These are phyloP conservation scores for Polyommatus icarus DNA, from an alignment of 2,888 invertebrate species.

Conservation along the genomic window DNA sequence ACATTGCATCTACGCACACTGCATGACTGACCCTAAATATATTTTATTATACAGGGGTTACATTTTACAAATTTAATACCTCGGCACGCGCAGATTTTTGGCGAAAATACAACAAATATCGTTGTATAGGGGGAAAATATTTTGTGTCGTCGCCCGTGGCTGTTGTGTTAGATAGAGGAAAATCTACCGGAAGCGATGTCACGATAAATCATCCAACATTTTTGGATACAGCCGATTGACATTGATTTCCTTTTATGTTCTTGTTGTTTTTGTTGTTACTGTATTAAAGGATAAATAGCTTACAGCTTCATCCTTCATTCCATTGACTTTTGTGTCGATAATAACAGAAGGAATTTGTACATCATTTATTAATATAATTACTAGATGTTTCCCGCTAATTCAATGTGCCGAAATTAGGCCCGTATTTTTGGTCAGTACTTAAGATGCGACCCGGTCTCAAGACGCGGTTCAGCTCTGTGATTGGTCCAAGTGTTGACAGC, in stretches of 20 bases:
- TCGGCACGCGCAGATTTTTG: not conserved
- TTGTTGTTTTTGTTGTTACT: not conserved
- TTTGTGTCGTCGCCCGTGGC: slow-evolving; percentile 32
- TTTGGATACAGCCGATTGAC: slow-evolving; percentile 65
- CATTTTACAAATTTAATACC: not conserved
- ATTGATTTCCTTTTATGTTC: slow-evolving; percentile 58
- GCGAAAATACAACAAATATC: not conserved
- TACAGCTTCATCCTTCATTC: not conserved
- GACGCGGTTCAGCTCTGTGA: too few species aligned
- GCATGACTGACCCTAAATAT: not conserved
- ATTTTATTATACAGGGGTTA: too few species aligned
- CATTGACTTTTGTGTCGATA: not conserved
- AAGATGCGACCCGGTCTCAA: too few species aligned
- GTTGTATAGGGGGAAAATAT: slow-evolving; percentile 27
- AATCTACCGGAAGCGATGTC: slow-evolving; percentile 45
- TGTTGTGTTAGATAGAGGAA: slow-evolving; percentile 37
- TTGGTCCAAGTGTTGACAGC: too few species aligned
- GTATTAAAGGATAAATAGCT: slow-evolving; percentile 3
- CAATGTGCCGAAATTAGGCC: too few species aligned
- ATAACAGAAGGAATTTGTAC: not conserved
- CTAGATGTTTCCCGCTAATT: not conserved
- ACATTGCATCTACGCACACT: too few species aligned
- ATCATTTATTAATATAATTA: not conserved
- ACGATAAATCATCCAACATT: slow-evolving; percentile 70
- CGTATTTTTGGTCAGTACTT: too few species aligned